A percentile compares a stretch with the other conserved stretches of the same genome.
phyloP scores from a whole-genome alignment of 2,113 vertebrate species.

The Sigmodon hispidus region DNA sequence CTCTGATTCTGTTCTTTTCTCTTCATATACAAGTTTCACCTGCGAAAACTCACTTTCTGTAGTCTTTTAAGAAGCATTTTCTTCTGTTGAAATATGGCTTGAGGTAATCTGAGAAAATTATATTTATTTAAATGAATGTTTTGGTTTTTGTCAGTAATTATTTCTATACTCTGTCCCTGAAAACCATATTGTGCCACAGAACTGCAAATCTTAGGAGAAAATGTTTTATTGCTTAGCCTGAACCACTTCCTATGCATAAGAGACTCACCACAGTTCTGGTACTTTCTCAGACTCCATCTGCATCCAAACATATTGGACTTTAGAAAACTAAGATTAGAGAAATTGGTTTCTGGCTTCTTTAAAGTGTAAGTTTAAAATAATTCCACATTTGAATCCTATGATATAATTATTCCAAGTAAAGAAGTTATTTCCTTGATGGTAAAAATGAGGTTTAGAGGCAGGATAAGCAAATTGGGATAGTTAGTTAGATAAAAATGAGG shows the following conservation, averaged over 20 bases:
- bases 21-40: not conserved
- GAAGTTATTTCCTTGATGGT: not conserved
- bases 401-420: not conserved
- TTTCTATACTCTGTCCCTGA: not conserved
- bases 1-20: not conserved
- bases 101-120: constrained; percentile 63
- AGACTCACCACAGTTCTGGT: not conserved
- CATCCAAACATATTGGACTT: not conserved
- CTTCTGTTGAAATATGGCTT: constrained; percentile 79
- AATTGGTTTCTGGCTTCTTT: not conserved
- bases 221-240: not conserved
- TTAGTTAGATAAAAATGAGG: not conserved
- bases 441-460: not conserved
- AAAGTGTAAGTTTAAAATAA: not conserved
- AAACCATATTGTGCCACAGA: not conserved
- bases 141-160: not conserved
- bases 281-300: not conserved
- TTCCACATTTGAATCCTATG: not conserved
- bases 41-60: constrained; percentile 30
- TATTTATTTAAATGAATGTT: not conserved
- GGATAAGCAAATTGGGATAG: not conserved
- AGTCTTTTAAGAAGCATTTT: constrained; percentile 75
- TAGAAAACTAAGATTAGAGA: not conserved
- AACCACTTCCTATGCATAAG: not conserved
- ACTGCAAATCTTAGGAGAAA: not conserved